These are phyloP conservation scores for Erebia ligea DNA, from an alignment of 2,888 invertebrate species.

Conservation along the genomic window DNA sequence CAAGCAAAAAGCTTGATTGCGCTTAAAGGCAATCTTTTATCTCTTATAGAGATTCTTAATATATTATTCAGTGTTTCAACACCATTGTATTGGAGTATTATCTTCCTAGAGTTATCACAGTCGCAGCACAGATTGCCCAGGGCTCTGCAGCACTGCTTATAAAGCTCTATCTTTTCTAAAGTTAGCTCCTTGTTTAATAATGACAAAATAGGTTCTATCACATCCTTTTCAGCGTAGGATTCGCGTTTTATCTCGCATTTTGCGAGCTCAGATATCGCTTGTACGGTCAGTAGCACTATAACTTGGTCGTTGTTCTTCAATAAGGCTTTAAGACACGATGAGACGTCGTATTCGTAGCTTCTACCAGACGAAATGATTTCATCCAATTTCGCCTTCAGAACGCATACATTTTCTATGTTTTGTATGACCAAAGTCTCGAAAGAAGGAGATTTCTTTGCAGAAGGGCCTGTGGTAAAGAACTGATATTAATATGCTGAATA, in stretches of 20 bases:
- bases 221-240: constrained; percentile 85
- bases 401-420: constrained; percentile 67
- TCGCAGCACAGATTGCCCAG: constrained; percentile 95
- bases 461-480: constrained; percentile 55
- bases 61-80: constrained; percentile 72
- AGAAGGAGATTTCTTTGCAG: constrained; percentile 69
- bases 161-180: constrained; percentile 75
- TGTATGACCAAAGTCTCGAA: constrained; percentile 70
- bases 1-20: constrained; percentile 86
- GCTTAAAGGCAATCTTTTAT: constrained; percentile 55
- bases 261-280: constrained; percentile 91
- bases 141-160: constrained; percentile 91
- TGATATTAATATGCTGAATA: constrained; percentile 13
- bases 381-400: constrained; percentile 73
- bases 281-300: constrained; percentile 83
- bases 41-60: constrained; percentile 58
- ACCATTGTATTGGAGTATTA: constrained; percentile 77
- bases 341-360: constrained; percentile 75
- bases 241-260: constrained; percentile 90
- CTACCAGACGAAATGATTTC: constrained; percentile 72
- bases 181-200: constrained; percentile 70
- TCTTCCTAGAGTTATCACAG: constrained; percentile 87
- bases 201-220: constrained; percentile 83
- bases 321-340: constrained; percentile 69
- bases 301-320: constrained; percentile 72